These are phyloP conservation scores for Musca vetustissima DNA, from an alignment of 1,140 invertebrate genomes.

Conservation along the genomic window DNA sequence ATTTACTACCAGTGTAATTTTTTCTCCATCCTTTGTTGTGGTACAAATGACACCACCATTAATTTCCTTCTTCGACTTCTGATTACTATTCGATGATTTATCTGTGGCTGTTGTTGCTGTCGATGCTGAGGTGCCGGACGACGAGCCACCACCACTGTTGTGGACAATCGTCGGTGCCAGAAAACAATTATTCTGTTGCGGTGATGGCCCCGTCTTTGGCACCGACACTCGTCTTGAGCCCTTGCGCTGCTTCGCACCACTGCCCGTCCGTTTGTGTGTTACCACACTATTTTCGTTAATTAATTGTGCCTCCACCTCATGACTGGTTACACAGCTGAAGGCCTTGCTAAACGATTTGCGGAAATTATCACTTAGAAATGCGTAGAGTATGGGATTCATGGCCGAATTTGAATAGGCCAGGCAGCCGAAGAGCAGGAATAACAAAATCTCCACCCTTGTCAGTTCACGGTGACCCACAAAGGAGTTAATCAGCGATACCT, in stretches of 20 bases:
- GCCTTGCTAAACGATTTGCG: slow-evolving; percentile 94
- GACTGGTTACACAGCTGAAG: slow-evolving; percentile 78
- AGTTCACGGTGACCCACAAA: slow-evolving; percentile 68
- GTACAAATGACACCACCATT: slow-evolving; percentile 7
- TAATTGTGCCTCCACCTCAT: slow-evolving; percentile 83
- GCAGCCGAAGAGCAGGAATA: slow-evolving; percentile 81
- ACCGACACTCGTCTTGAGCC: neutral
- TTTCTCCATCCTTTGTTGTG: slow-evolving; percentile 12
- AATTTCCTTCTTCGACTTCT: neutral
- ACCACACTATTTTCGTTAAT: slow-evolving; percentile 90
- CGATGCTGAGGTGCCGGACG: neutral
- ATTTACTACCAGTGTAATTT: neutral
- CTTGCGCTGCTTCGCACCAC: slow-evolving; percentile 39
- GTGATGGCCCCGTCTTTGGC: neutral
- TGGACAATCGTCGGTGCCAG: neutral
- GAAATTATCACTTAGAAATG: slow-evolving; percentile 92
- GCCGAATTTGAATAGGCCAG: slow-evolving; percentile 96
- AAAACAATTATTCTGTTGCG: neutral
- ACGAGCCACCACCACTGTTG: slow-evolving; percentile 4
- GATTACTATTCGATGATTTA: slow-evolving; percentile 7
- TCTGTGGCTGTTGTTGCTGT: slow-evolving; percentile 8
- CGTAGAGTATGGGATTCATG: slow-evolving; percentile 96
- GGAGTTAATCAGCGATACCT: slow-evolving; percentile 71
- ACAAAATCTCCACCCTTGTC: slow-evolving; percentile 71
- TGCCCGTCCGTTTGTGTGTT: slow-evolving; percentile 61